Evolutionary conservation across 2,888 invertebrate genomes (phyloP).

Genomic region (Drosophila monieri): DNA sequence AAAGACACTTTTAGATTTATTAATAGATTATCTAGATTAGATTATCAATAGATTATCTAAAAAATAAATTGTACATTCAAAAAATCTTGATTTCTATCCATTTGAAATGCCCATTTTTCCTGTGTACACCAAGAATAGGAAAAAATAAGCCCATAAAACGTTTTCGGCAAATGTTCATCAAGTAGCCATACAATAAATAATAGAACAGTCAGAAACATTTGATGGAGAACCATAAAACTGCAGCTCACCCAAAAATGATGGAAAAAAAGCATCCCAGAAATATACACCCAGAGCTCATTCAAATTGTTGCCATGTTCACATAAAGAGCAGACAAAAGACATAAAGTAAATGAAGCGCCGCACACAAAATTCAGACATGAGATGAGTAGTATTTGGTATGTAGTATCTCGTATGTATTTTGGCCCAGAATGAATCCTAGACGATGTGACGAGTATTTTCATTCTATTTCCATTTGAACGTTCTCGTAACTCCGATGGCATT

Average conservation of each 20-base stretch:
- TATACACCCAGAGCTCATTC: conserved; percentile 50
- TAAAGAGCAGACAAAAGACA: conserved; percentile 70
- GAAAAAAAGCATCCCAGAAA: neutral
- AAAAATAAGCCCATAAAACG: conserved; percentile 62
- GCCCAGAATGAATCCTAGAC: conserved; percentile 20
- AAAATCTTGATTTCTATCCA: neutral
- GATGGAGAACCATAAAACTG: conserved; percentile 59
- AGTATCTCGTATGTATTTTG: conserved; percentile 11
- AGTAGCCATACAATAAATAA: conserved; percentile 70
- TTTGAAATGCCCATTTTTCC: neutral
- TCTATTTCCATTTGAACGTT: conserved; percentile 55
- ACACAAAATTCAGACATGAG: conserved; percentile 47
- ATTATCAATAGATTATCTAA: neutral
- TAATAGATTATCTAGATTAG: too few species aligned
- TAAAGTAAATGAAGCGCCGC: conserved; percentile 74
- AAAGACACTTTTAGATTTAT: too few species aligned
- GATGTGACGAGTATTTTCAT: conserved; percentile 44
- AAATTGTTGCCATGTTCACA: conserved; percentile 59
- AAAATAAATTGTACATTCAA: neutral
- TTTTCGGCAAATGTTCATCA: conserved; percentile 64
- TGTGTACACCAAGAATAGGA: conserved; percentile 5
- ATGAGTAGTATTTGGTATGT: conserved; percentile 18
- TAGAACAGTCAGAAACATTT: conserved; percentile 53
- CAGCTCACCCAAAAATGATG: conserved; percentile 48
- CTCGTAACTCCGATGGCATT: conserved; percentile 61